Conservation (phyloP, 2,113 vertebrate species). For the Leptocoma aspasia region DNA sequence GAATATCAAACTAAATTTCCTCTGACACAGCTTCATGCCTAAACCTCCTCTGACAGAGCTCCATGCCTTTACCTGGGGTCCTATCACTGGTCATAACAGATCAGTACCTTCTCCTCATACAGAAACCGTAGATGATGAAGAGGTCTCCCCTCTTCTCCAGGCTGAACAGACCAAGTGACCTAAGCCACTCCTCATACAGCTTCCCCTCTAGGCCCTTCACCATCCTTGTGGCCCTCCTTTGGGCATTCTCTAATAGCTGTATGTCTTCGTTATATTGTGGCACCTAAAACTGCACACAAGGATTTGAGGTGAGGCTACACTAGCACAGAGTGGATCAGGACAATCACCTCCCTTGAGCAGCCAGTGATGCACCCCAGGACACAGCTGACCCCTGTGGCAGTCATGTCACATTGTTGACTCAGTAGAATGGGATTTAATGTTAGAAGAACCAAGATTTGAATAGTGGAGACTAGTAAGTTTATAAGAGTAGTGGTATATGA, state of each 20-base stretch:
- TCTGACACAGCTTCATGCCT: neutral
- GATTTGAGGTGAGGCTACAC: neutral
- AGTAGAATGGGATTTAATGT: neutral
- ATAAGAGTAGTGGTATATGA: neutral
- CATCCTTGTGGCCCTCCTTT: neutral
- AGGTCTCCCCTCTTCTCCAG: neutral
- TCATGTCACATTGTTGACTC: neutral
- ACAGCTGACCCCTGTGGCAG: rapidly evolving
- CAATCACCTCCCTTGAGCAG: neutral
- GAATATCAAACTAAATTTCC: neutral
- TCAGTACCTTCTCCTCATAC: no score
- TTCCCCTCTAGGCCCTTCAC: neutral
- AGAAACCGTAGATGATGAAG: neutral
- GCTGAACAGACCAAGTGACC: neutral
- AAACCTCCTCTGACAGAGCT: neutral
- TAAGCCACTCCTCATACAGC: rapidly evolving
- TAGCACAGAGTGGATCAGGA: neutral
- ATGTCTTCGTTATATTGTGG: neutral
- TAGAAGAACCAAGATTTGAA: neutral
- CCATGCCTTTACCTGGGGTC: neutral
- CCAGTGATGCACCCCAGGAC: neutral
- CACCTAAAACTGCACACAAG: neutral
- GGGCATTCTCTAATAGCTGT: neutral
- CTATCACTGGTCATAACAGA: neutral
- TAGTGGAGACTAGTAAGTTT: neutral